Base-by-base conservation (phyloP, 2,797 vertebrate species). In the Phrynocephalus forsythii region DNA sequence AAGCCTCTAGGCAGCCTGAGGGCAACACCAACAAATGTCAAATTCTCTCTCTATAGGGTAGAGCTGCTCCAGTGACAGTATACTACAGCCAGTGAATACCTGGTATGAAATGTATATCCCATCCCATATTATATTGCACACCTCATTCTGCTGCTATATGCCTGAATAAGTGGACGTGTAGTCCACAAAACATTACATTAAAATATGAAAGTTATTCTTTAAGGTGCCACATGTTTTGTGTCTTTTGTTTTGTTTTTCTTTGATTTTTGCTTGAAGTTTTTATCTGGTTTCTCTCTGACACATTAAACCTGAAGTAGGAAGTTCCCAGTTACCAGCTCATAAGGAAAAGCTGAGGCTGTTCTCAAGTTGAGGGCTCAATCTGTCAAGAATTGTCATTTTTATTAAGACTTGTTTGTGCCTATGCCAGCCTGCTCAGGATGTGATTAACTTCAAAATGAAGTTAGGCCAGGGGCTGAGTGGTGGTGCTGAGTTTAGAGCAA, bases 341-440 rank as follows among this genome's bases (percentile, higher is more conserved):
- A 3, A 90, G 78, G 56, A 73, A 83, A 91, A 86, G 79, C 1
- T 5, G 86, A 73, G 84, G 75, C 52, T 0, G 0, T 52, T 85
- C 24, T 79, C 86, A 80, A 73, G 66, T 91, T 91, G 52, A 88
- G 82, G 83, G 71, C 63, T 82, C 93, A 88, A 6, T 93, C 92
- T 90, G 88, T 86, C 71, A 90, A 87, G 92, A 94, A 92, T 92
- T 92, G 91, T 48, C 86, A 88, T 91, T 92, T 94, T 92, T 92
- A 93, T 94, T 89, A 90, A 93, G 89, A 91, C 87, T 86, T 90
- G 91, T 82, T 52, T 86, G 84, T 76, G 84, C 91, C 87, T 91
- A 91, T 88, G 87, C 79, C 91, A 89, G 86, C 79, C 91, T 90
- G 86, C 89, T 83, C 89, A 88, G 91, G 85, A 91, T 92, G 79